Conservation (phyloP, 2,888 invertebrate species). For the Lasioglossum morio region DNA sequence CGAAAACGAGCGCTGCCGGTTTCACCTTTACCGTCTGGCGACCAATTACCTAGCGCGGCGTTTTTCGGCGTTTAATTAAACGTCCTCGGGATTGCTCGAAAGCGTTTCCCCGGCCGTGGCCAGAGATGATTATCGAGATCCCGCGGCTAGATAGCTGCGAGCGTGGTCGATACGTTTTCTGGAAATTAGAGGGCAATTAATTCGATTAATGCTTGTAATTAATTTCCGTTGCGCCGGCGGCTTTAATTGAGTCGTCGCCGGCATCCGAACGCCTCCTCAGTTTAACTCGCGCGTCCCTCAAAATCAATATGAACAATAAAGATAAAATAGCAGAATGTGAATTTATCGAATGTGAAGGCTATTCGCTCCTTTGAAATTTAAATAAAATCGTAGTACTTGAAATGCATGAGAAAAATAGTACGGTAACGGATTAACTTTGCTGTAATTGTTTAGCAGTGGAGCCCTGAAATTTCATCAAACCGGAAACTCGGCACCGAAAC, state of each 20-base stretch:
- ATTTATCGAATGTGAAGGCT: no score
- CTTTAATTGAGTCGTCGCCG: constrained; percentile 31
- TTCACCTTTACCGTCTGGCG: constrained; percentile 37
- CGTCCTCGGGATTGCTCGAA: constrained; percentile 14
- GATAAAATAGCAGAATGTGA: neutral
- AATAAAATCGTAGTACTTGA: neutral
- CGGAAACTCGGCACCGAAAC: neutral
- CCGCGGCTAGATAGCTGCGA: constrained; percentile 22
- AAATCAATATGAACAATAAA: neutral
- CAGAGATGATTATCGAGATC: constrained; percentile 38
- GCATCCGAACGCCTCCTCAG: neutral
- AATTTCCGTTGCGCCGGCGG: neutral
- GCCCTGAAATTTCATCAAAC: neutral
- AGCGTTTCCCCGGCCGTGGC: constrained; percentile 2
- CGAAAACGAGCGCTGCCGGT: constrained; percentile 13
- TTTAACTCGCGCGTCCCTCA: neutral
- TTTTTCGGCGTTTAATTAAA: constrained; percentile 57
- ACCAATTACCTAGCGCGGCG: constrained; percentile 38
- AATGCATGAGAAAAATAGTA: neutral
- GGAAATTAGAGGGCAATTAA: constrained; percentile 48
- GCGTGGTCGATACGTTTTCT: constrained; percentile 23
- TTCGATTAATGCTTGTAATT: constrained; percentile 42
- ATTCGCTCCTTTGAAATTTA: neutral
- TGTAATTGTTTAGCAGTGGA: neutral
- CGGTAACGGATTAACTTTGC: neutral